Percentiles rank a stretch among this genome's conserved stretches.
Conservation (phyloP, 2,113 vertebrate species). For the Cyrtonyx montezumae region DNA sequence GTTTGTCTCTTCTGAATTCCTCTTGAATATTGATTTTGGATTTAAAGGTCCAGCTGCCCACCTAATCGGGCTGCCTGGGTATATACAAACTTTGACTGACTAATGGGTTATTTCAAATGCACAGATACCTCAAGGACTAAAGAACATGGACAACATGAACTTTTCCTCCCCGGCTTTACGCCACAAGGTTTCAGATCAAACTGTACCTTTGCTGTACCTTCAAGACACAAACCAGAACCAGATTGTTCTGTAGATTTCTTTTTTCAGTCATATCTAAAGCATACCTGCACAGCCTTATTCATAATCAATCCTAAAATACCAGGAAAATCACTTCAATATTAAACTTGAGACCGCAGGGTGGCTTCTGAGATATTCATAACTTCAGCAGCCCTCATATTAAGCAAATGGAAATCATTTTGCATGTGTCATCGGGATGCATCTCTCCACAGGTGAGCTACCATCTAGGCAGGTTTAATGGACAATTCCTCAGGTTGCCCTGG, state of each 20-base stretch:
- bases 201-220: neutral
- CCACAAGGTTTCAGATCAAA: slow-evolving; percentile 14
- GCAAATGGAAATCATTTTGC: slow-evolving; percentile 29
- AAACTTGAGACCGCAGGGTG: neutral
- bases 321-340: slow-evolving; percentile 12
- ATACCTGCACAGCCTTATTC: neutral
- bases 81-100: neutral
- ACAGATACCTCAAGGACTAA: neutral
- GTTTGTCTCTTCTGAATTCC: slow-evolving; percentile 28
- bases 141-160: neutral
- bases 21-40: slow-evolving; percentile 42
- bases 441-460: slow-evolving; percentile 45
- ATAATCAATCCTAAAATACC: slow-evolving; percentile 8
- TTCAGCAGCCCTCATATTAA: neutral
- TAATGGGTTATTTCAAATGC: neutral
- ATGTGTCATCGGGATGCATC: neutral
- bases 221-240: neutral
- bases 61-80: neutral
- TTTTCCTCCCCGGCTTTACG: neutral
- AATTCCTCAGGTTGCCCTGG: slow-evolving; percentile 36
- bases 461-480: slow-evolving; percentile 48
- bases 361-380: slow-evolving; percentile 12
- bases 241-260: neutral
- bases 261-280: neutral
- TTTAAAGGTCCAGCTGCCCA: slow-evolving; percentile 42